Evolutionary conservation across 2,888 invertebrate genomes (phyloP), one percentile per base, ranked within the genome.

Genomic region (Amorpha juglandis): DNA sequence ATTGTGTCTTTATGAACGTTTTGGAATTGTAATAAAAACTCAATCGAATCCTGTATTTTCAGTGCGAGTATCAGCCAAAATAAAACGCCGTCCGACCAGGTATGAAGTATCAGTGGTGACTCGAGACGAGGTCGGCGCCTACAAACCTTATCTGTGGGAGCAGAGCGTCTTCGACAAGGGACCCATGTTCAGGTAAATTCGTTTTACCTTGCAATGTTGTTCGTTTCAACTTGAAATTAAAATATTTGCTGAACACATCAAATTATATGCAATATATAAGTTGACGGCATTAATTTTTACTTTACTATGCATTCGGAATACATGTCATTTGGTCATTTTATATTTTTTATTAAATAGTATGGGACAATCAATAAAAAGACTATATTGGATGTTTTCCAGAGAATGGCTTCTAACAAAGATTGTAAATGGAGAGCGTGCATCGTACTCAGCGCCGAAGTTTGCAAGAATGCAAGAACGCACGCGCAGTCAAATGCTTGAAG

Each of bases 81-180:
- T 97, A 79, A 97, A 98, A 85, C 94, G 97, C 72, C 96, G 97
- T 80, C 97, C 98, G 35, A 97, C 98, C 16, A 94, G 97, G 78
- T 98, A 98, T 88, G 98, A 98, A 91, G 97, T 98, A 63, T 97
- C 98, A 0, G 98, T 98, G 51, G 98, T 98, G 65, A 98, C 98
- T 21, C 94, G 98, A 71, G 98, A 98, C 87, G 98, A 98, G 94
- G 98, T 98, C 51, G 98, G 98, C 52, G 98, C 98, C 74, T 98
- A 98, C 94, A 98, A 98, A 87, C 98, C 98, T 48, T 98, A 98
- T 91, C 95, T 98, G 64, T 98, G 98, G 98, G 98, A 98, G 87
- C 98, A 98, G 91, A 98, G 97, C 76, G 97, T 97, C 67, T 98
- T 98, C 85, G 97, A 98, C 87, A 98, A 98, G 94, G 98, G 98